Conservation (phyloP, 2,113 vertebrate species). For the Phyllostomus discolor region DNA sequence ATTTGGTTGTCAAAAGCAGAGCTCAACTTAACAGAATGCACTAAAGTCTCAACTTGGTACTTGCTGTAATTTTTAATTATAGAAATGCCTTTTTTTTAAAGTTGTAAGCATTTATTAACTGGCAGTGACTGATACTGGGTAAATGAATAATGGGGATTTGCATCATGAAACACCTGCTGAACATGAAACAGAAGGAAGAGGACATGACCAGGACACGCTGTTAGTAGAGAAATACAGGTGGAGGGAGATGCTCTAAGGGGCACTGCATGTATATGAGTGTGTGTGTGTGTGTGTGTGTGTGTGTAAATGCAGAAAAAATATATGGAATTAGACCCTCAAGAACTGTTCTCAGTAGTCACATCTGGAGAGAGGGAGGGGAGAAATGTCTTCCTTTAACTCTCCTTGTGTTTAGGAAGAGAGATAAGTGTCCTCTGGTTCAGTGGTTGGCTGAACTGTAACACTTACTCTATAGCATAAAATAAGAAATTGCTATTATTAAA, state of each 20-base stretch:
- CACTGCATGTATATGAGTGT: not conserved
- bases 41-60: not conserved
- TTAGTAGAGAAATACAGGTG: not conserved
- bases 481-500: not conserved
- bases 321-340: not conserved
- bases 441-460: not conserved
- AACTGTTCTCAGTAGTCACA: not conserved
- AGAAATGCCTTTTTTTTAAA: not conserved
- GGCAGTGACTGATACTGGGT: not conserved
- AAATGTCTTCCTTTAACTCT: not conserved
- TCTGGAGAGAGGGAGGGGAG: not conserved
- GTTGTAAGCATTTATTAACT: not conserved
- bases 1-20: slow-evolving; percentile 5
- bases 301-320: not conserved
- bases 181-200: not conserved
- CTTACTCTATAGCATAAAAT: not conserved
- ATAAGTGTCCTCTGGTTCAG: not conserved
- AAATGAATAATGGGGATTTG: not conserved
- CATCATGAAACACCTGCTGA: not conserved
- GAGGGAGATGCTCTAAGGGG: not conserved
- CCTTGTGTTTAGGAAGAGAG: not conserved
- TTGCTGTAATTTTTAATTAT: not conserved
- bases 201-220: not conserved
- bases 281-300: too few species aligned
- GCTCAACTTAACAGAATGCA: not conserved